Evolutionary conservation across 2,888 invertebrate species (phyloP).

Genomic region (Bombyx huttoni): DNA sequence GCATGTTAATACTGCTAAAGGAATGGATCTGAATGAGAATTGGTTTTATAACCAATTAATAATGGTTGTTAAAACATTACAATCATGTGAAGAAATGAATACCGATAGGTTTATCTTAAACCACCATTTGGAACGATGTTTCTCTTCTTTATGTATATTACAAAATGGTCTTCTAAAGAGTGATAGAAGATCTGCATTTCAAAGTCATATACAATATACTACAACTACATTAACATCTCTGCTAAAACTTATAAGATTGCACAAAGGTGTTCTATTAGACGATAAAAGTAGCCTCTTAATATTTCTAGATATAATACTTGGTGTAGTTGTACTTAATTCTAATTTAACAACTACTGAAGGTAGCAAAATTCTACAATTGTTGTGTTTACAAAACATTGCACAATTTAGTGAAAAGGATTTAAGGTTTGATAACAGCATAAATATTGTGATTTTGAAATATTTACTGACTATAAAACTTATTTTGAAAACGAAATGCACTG

Average conservation of each 20-base stretch:
- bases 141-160: constrained; percentile 32
- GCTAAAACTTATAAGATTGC: constrained; percentile 22
- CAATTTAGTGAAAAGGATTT: constrained; percentile 23
- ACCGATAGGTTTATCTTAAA: constrained; percentile 31
- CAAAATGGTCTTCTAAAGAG: constrained; percentile 22
- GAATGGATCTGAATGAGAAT: constrained; percentile 22
- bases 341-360: constrained; percentile 21
- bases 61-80: constrained; percentile 27
- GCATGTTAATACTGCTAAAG: constrained; percentile 16
- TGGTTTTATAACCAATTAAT: constrained; percentile 38
- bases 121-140: constrained; percentile 35
- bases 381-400: constrained; percentile 28
- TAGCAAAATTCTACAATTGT: constrained; percentile 24
- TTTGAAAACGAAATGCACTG: constrained; percentile 22
- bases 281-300: constrained; percentile 16
- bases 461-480: constrained; percentile 25
- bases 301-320: constrained; percentile 30
- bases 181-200: constrained; percentile 8
- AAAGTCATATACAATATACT: neutral
- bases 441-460: constrained; percentile 30
- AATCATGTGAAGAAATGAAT: constrained; percentile 27
- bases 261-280: constrained; percentile 21
- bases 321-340: constrained; percentile 21
- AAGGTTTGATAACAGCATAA: constrained; percentile 19
- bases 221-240: constrained; percentile 12